A percentile compares a stretch with the other conserved stretches of the same genome.
These are phyloP conservation scores for Atta texana DNA, from an alignment of 1,140 invertebrate genomes.

Conservation along the genomic window DNA sequence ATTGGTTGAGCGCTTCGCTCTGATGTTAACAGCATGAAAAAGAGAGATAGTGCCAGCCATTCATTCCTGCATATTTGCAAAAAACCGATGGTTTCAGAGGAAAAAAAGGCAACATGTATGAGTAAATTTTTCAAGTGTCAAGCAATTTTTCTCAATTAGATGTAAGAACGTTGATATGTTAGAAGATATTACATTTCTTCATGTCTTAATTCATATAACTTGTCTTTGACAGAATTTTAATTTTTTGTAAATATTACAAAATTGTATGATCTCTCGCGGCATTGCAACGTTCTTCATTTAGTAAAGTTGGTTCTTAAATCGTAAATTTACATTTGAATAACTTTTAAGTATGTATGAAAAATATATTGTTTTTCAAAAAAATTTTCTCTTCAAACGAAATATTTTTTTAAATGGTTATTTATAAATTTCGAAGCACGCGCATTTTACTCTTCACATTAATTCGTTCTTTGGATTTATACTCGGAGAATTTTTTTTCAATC, in stretches of 20 bases:
- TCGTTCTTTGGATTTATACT: not conserved
- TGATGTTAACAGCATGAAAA: constrained; percentile 5
- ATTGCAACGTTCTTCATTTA: not conserved
- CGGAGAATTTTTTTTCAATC: not conserved
- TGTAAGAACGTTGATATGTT: not conserved
- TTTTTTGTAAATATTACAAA: not conserved
- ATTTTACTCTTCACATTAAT: not conserved
- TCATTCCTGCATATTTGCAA: constrained; percentile 33
- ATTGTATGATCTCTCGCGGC: not conserved
- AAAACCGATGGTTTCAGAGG: not conserved
- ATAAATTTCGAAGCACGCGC: not conserved
- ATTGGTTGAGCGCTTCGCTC: not conserved
- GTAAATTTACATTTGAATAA: not conserved
- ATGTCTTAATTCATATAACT: not conserved
- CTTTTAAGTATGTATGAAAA: not conserved
- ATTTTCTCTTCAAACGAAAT: not conserved
- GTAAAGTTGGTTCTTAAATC: not conserved
- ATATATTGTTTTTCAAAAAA: not conserved
- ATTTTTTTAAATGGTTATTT: not conserved
- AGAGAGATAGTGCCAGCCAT: constrained; percentile 10
- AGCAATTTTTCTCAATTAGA: constrained; percentile 27
- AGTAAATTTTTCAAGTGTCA: not conserved
- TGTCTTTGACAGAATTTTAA: not conserved
- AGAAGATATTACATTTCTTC: not conserved
- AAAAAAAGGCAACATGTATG: not conserved